A percentile compares a stretch with the other conserved stretches of the same genome.
Conservation (phyloP, 92 coral and sea anemone species). For the Nematostella vectensis region DNA sequence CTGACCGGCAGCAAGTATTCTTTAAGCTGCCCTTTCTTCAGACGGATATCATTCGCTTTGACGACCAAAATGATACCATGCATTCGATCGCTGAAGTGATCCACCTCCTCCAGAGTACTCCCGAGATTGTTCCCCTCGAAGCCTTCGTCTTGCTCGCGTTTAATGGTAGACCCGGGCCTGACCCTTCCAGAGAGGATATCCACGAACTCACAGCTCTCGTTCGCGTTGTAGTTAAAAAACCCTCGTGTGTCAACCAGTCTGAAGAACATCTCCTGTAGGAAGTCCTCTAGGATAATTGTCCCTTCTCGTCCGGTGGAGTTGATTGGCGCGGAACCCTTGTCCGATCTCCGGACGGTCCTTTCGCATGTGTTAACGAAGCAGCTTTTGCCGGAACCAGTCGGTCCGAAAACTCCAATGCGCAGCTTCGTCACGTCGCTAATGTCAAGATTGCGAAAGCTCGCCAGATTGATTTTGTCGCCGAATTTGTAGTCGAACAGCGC, state of each 20-base stretch:
- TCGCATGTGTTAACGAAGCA: slow-evolving; percentile 57
- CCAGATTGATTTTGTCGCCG: slow-evolving; percentile 28
- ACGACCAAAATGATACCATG: slow-evolving; percentile 49
- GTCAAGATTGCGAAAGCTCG: slow-evolving; percentile 15
- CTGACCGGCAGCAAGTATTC: slow-evolving; percentile 42
- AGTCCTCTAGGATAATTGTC: slow-evolving; percentile 48
- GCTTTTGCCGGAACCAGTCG: slow-evolving; percentile 62
- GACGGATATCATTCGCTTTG: slow-evolving; percentile 39
- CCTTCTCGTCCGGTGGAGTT: slow-evolving; percentile 46
- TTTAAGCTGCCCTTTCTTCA: slow-evolving; percentile 28
- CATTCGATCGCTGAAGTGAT: slow-evolving; percentile 27
- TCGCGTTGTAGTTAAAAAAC: slow-evolving; percentile 38
- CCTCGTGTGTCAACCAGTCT: slow-evolving; percentile 54
- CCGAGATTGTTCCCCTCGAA: slow-evolving; percentile 9
- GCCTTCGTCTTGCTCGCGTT: slow-evolving; percentile 13
- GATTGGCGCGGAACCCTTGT: slow-evolving; percentile 49
- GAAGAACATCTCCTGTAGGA: slow-evolving; percentile 36
- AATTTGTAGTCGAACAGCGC: slow-evolving; percentile 31
- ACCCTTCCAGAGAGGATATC: slow-evolving; percentile 44
- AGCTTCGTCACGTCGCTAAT: slow-evolving; percentile 18
- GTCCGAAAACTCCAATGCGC: slow-evolving; percentile 56
- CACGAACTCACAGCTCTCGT: slow-evolving; percentile 35
- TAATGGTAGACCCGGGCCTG: slow-evolving; percentile 39
- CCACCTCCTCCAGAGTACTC: slow-evolving; percentile 2
- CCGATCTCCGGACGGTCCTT: slow-evolving; percentile 30